phyloP scores from a whole-genome alignment of 2,797 vertebrate species.

The Hyperoplus immaculatus region DNA sequence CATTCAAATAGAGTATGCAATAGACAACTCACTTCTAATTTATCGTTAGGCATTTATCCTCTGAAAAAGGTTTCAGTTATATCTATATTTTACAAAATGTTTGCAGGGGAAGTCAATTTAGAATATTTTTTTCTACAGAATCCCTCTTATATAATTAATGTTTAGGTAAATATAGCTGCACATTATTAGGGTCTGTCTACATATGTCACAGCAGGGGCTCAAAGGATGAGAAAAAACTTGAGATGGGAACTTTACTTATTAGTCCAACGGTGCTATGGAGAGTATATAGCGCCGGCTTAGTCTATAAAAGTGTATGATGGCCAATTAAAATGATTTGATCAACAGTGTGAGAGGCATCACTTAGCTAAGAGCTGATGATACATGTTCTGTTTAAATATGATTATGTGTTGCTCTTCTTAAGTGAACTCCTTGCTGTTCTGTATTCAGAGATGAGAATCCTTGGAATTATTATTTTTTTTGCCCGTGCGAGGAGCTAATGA shows the following conservation, averaged over 20 bases:
- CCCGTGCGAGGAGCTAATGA: conserved; percentile 55
- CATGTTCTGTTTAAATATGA: conserved; percentile 52
- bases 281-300: conserved; percentile 29
- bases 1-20: not conserved
- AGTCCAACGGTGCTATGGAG: conserved; percentile 33
- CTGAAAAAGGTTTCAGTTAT: not conserved
- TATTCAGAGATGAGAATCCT: conserved; percentile 47
- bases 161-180: not conserved
- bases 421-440: conserved; percentile 42
- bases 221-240: conserved; percentile 2
- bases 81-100: not conserved
- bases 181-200: conserved; percentile 11
- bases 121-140: not conserved
- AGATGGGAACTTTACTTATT: conserved; percentile 18
- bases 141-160: not conserved
- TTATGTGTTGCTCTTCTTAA: conserved; percentile 53
- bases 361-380: conserved; percentile 31
- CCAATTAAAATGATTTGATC: conserved; percentile 66
- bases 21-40: not conserved
- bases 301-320: conserved; percentile 49
- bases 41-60: not conserved
- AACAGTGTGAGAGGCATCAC: conserved; percentile 27
- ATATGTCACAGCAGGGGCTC: not conserved
- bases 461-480: conserved; percentile 41
- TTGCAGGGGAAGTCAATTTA: not conserved